Conservation (phyloP, 2,888 invertebrate genomes). For the Eustalomyia histrio region DNA sequence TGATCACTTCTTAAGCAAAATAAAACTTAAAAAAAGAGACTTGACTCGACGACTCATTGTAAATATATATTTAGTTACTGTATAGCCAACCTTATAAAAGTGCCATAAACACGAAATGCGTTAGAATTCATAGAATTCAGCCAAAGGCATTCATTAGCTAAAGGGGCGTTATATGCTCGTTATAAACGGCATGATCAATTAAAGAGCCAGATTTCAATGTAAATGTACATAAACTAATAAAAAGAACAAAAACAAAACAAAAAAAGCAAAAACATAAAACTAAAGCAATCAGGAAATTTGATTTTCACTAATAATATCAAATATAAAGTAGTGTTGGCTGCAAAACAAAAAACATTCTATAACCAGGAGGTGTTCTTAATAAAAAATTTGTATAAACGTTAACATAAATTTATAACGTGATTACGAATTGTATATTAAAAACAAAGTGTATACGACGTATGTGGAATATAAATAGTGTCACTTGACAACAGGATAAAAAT, state of each 20-base stretch:
- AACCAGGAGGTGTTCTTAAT: slow-evolving; percentile 52
- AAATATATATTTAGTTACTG: no score
- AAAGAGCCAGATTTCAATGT: slow-evolving; percentile 45
- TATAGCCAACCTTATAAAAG: slow-evolving; percentile 15
- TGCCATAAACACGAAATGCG: slow-evolving; percentile 49
- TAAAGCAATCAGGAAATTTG: slow-evolving; percentile 76
- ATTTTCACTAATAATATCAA: slow-evolving; percentile 70
- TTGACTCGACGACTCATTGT: neutral
- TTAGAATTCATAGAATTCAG: slow-evolving; percentile 64
- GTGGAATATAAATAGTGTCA: slow-evolving; percentile 32
- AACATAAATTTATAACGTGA: slow-evolving; percentile 63
- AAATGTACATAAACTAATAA: slow-evolving; percentile 10
- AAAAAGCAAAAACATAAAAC: slow-evolving; percentile 22
- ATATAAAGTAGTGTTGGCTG: slow-evolving; percentile 7
- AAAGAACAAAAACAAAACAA: slow-evolving; percentile 22
- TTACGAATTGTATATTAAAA: slow-evolving; percentile 62
- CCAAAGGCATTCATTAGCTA: slow-evolving; percentile 77
- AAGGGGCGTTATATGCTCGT: slow-evolving; percentile 73
- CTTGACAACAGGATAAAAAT: slow-evolving; percentile 47
- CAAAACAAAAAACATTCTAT: neutral
- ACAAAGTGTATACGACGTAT: slow-evolving; percentile 2
- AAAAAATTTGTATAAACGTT: slow-evolving; percentile 16
- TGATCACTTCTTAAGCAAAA: slow-evolving; percentile 50
- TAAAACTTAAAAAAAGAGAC: neutral
- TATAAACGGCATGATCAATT: slow-evolving; percentile 69